These are phyloP conservation scores for Episyrphus balteatus DNA, from an alignment of 1,140 invertebrate genomes.

Conservation along the genomic window DNA sequence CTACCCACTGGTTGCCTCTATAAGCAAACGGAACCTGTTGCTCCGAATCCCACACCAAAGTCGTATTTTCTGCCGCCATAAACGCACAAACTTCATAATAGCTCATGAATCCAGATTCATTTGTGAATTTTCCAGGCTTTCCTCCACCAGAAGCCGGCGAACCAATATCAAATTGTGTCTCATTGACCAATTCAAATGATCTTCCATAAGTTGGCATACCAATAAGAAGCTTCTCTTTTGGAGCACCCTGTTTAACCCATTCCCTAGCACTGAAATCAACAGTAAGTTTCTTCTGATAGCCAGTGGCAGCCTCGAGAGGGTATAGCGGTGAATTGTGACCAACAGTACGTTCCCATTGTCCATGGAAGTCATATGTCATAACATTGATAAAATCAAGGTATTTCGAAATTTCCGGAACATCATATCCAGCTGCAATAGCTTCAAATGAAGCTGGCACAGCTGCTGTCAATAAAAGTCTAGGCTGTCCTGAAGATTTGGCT, in stretches of 20 bases:
- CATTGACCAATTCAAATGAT: slow-evolving; percentile 85
- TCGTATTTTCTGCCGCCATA: slow-evolving; percentile 80
- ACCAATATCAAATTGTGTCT: slow-evolving; percentile 82
- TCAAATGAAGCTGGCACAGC: slow-evolving; percentile 88
- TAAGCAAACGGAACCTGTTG: slow-evolving; percentile 93
- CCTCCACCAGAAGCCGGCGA: slow-evolving; percentile 81
- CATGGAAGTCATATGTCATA: slow-evolving; percentile 93
- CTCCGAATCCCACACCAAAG: slow-evolving; percentile 91
- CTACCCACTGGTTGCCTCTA: slow-evolving; percentile 85
- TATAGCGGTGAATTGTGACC: slow-evolving; percentile 87
- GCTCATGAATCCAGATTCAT: slow-evolving; percentile 81
- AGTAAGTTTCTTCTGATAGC: slow-evolving; percentile 82
- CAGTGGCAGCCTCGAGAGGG: slow-evolving; percentile 76
- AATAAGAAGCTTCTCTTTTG: slow-evolving; percentile 89
- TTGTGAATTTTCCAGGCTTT: slow-evolving; percentile 69
- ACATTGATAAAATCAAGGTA: slow-evolving; percentile 89
- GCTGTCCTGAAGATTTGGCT: slow-evolving; percentile 63
- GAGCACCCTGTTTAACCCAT: slow-evolving; percentile 89
- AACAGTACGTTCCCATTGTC: slow-evolving; percentile 83
- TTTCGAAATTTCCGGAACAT: slow-evolving; percentile 87
- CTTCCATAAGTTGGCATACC: slow-evolving; percentile 92
- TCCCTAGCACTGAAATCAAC: slow-evolving; percentile 83
- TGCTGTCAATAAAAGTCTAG: slow-evolving; percentile 73
- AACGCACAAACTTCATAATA: slow-evolving; percentile 96
- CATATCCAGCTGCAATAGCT: slow-evolving; percentile 86